A percentile compares a stretch with the other conserved stretches of the same genome.
These are phyloP conservation scores for Furnarius figulus DNA, from an alignment of 2,113 vertebrate species.

Conservation along the genomic window DNA sequence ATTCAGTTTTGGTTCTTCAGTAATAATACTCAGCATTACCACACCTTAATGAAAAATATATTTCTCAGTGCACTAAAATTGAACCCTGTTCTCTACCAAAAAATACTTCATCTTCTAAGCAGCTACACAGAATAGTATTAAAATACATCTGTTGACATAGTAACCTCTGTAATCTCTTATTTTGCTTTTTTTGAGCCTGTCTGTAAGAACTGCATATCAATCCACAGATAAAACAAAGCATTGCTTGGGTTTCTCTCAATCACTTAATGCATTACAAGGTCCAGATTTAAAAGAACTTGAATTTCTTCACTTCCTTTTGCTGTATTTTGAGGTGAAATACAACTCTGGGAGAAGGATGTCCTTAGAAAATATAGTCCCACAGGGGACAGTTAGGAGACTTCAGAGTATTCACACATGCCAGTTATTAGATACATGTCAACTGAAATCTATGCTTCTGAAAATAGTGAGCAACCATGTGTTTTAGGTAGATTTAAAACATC, in stretches of 20 bases:
- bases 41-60: not conserved
- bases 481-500: not conserved
- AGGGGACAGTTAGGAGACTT: not conserved
- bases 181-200: not conserved
- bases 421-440: not conserved
- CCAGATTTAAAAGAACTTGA: not conserved
- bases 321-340: not conserved
- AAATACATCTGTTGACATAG: not conserved
- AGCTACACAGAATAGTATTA: not conserved
- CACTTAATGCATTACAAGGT: not conserved
- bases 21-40: conserved; percentile 14
- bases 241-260: not conserved
- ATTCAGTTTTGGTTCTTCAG: conserved; percentile 31
- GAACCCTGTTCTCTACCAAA: not conserved
- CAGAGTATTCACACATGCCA: not conserved
- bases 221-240: not conserved
- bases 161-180: not conserved
- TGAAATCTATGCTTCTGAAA: not conserved
- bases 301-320: not conserved
- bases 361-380: not conserved
- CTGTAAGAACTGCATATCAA: not conserved
- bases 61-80: not conserved
- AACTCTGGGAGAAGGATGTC: not conserved
- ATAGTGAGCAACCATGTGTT: not conserved
- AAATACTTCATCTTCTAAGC: not conserved